A percentile compares a stretch with the other conserved stretches of the same genome.
These are phyloP conservation scores for Pycnonotus jocosus DNA, from an alignment of 2,113 vertebrate genomes.

Conservation along the genomic window DNA sequence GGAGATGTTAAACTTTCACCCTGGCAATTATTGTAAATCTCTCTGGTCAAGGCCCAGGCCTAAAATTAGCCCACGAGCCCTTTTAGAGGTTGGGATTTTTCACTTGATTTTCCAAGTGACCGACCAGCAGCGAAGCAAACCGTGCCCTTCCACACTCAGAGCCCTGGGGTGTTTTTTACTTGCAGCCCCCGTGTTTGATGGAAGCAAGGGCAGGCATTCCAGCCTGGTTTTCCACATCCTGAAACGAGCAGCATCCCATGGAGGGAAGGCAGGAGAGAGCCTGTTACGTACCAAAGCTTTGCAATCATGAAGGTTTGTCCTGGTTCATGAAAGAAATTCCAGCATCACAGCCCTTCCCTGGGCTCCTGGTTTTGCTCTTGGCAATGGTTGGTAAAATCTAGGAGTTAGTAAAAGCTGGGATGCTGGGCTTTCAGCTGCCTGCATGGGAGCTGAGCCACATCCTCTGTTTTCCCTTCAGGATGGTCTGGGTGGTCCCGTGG, in stretches of 20 bases:
- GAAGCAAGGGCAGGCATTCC: background rate
- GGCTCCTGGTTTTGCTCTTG: background rate
- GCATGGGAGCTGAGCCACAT: background rate
- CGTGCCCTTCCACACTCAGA: background rate
- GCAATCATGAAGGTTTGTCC: background rate
- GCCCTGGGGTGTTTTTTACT: background rate
- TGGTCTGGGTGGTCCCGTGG: background rate
- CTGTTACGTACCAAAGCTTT: background rate
- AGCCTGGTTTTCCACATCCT: background rate
- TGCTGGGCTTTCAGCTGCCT: background rate
- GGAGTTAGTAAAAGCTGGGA: background rate
- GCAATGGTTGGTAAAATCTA: background rate
- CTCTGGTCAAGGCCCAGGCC: background rate
- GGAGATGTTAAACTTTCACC: constrained; percentile 21
- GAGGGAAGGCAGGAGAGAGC: background rate
- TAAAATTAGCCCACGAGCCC: constrained; percentile 1
- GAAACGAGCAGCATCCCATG: background rate
- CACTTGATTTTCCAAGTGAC: background rate
- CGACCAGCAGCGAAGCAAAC: background rate
- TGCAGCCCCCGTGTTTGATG: background rate
- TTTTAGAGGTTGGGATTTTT: background rate
- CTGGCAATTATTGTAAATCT: background rate
- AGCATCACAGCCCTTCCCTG: background rate
- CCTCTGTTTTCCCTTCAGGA: background rate
- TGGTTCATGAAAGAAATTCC: background rate